Percentiles rank a stretch among this genome's conserved stretches.
phyloP scores from a whole-genome alignment of 2,113 vertebrate genomes.

The Aspiorhynchus laticeps region DNA sequence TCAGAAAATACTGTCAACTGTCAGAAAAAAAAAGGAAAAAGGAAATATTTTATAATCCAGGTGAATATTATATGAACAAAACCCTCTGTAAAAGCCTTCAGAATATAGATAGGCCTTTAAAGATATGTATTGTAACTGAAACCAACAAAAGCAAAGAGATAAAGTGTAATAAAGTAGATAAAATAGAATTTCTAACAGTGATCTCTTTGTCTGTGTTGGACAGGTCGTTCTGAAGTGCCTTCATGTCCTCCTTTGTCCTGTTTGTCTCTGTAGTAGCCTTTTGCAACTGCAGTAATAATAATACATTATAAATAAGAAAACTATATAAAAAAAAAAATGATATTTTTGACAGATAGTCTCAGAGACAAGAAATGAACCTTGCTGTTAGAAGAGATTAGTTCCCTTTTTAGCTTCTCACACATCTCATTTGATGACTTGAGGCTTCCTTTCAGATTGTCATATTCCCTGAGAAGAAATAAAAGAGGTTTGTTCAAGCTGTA shows the following conservation, averaged over 20 bases:
- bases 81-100: not conserved
- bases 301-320: constrained; percentile 7
- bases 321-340: not conserved
- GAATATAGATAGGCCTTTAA: not conserved
- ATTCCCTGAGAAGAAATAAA: constrained; percentile 81
- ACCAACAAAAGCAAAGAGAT: not conserved
- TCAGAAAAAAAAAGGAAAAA: no score
- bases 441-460: constrained; percentile 88
- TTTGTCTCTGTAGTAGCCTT: constrained; percentile 76
- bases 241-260: constrained; percentile 82
- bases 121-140: not conserved
- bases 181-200: constrained; percentile 70
- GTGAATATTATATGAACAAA: not conserved
- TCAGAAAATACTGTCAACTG: not conserved
- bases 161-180: not conserved
- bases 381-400: constrained; percentile 82
- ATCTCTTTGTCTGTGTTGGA: constrained; percentile 90
- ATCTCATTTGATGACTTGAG: constrained; percentile 83
- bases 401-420: constrained; percentile 90
- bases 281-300: constrained; percentile 77
- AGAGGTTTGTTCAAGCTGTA: not conserved
- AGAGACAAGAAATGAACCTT: constrained; percentile 77
- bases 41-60: not conserved
- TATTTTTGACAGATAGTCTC: not conserved
- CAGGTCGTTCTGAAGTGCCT: constrained; percentile 86